Conservation (phyloP, 2,797 vertebrate genomes). For the Onychomys torridus region DNA sequence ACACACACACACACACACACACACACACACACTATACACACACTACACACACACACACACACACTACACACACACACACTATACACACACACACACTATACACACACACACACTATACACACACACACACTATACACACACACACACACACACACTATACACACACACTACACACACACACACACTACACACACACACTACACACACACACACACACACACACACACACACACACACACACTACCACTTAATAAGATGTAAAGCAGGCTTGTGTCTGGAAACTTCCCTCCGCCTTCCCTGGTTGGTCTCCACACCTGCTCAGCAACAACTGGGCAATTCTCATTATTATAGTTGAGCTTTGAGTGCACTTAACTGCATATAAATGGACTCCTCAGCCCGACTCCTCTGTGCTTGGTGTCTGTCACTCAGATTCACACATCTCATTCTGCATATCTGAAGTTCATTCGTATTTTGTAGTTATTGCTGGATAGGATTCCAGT, state of each 20-base stretch:
- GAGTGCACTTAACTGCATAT: neutral
- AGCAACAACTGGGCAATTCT: neutral
- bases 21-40: neutral
- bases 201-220: neutral
- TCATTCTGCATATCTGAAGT: neutral
- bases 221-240: neutral
- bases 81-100: too few relatives aligned
- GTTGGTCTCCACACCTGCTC: neutral
- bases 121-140: neutral
- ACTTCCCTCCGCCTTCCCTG: neutral
- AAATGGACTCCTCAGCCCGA: neutral
- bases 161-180: neutral
- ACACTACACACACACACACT: neutral
- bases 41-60: too few relatives aligned
- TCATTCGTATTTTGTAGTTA: neutral
- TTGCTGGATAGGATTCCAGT: neutral
- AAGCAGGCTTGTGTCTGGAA: constrained; percentile 4
- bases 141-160: neutral
- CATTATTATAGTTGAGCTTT: neutral
- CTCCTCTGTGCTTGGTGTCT: neutral
- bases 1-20: neutral
- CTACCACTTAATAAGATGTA: neutral
- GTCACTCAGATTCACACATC: neutral
- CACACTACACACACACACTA: neutral
- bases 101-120: neutral